Conservation (phyloP, 2,113 vertebrate genomes). For the Sylvietta virens region DNA sequence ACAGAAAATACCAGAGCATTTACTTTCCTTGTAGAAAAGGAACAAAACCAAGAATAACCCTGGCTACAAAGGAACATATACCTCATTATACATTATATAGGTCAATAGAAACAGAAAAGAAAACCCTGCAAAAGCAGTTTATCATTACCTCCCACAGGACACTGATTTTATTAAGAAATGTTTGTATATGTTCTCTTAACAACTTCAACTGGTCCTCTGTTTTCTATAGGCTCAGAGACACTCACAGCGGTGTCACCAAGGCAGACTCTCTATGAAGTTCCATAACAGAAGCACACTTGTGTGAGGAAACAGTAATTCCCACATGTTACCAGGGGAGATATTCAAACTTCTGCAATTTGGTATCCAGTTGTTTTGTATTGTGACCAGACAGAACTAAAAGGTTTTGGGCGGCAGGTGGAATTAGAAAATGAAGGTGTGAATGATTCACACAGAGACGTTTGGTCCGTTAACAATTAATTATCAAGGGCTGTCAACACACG, state of each 20-base stretch:
- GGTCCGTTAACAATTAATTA: constrained; percentile 8
- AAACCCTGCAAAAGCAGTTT: background rate
- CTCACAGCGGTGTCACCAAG: fast-evolving
- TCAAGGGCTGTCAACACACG: background rate
- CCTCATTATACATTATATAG: background rate
- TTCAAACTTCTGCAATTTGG: background rate
- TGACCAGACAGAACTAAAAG: background rate
- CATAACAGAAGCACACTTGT: background rate
- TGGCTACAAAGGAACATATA: background rate
- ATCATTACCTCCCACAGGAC: background rate
- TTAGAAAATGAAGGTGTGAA: background rate
- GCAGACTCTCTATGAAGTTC: background rate
- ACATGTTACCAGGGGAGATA: background rate
- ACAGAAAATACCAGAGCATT: background rate
- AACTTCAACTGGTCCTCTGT: background rate
- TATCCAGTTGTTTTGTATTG: background rate
- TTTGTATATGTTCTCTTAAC: background rate
- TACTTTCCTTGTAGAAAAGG: background rate
- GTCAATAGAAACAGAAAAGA: background rate
- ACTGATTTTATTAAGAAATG: background rate
- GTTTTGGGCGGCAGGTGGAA: background rate
- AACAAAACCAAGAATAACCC: background rate
- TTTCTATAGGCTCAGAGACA: background rate
- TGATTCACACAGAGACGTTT: background rate
- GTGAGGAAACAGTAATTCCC: background rate